phyloP scores from a whole-genome alignment of 1,140 invertebrate genomes.

The Brachionus asplanchnoidis region DNA sequence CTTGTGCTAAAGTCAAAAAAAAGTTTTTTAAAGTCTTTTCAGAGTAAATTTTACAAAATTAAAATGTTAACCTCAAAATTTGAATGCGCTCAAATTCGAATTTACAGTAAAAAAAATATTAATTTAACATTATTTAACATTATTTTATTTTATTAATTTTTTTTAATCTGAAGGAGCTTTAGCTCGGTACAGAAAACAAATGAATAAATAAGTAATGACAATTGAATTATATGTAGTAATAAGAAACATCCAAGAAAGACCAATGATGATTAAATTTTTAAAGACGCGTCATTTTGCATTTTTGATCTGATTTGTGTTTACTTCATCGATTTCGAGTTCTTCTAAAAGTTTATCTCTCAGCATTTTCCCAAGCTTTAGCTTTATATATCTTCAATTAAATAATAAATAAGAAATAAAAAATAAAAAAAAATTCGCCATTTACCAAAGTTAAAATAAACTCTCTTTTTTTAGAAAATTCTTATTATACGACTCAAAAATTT shows the following conservation, averaged over 20 bases:
- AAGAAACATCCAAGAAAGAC: constrained; percentile 4
- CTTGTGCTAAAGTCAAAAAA: too few relatives aligned
- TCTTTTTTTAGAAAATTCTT: neutral
- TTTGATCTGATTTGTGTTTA: neutral
- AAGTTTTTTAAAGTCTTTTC: too few relatives aligned
- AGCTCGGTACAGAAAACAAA: too few relatives aligned
- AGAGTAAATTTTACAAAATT: too few relatives aligned
- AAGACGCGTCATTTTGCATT: neutral
- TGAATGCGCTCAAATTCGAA: too few relatives aligned
- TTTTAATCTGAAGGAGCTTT: too few relatives aligned
- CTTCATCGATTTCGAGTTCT: neutral
- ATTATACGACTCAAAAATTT: neutral
- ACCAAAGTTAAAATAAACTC: neutral
- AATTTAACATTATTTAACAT: too few relatives aligned
- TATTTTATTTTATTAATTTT: too few relatives aligned
- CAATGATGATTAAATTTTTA: constrained; percentile 21
- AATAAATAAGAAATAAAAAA: neutral
- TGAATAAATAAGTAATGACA: too few relatives aligned
- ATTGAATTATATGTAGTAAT: constrained; percentile 16
- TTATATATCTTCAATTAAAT: neutral
- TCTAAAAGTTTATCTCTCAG: neutral
- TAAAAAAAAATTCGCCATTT: neutral
- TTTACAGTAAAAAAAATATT: too few relatives aligned
- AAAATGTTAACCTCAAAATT: too few relatives aligned
- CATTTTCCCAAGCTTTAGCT: neutral